Conservation (phyloP, 2,113 vertebrate species). For the Eleginops maclovinus region DNA sequence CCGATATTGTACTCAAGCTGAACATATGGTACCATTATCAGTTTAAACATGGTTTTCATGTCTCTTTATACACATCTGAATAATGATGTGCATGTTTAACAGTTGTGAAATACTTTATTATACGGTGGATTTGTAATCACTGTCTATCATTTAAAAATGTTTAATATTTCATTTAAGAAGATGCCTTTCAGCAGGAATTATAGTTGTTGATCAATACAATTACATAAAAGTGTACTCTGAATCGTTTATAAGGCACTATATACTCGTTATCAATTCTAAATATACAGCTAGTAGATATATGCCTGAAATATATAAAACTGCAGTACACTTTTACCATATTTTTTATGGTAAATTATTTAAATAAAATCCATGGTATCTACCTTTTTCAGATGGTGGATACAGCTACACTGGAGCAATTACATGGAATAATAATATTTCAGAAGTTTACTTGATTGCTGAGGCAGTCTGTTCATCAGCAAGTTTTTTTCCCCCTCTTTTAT, state of each 20-base stretch:
- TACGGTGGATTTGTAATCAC: background rate
- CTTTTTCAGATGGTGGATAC: constrained; percentile 11
- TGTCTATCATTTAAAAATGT: background rate
- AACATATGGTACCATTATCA: no score
- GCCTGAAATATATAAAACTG: background rate
- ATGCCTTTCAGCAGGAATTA: background rate
- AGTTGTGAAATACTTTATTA: background rate
- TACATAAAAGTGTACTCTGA: background rate
- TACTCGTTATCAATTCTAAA: background rate
- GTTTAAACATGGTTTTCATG: background rate
- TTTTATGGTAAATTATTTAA: background rate
- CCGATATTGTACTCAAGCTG: no score
- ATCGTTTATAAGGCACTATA: background rate
- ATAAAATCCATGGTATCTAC: constrained; percentile 9
- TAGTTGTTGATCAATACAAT: background rate
- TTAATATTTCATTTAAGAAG: background rate
- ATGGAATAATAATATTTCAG: constrained; percentile 58
- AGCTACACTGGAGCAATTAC: constrained; percentile 2
- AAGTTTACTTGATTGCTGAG: constrained; percentile 76
- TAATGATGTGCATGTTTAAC: background rate
- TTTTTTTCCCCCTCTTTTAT: constrained; percentile 66
- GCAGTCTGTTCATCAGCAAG: constrained; percentile 80
- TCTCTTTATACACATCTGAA: background rate
- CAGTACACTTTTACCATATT: background rate
- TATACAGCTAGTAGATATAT: background rate